phyloP scores from a whole-genome alignment of 2,797 vertebrate species.

The Pangasius larnaudii region DNA sequence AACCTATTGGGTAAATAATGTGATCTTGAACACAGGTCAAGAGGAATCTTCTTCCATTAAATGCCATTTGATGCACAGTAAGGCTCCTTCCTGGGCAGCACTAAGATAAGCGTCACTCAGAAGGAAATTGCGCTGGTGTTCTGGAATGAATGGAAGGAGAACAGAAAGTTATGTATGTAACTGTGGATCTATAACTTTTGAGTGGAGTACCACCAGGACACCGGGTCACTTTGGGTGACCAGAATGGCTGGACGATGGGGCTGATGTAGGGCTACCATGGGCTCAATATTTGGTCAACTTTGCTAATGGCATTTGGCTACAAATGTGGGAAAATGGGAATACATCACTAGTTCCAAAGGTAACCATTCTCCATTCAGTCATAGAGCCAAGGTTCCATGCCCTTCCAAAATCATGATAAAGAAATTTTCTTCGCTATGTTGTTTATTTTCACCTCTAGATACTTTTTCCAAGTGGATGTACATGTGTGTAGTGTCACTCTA shows the following conservation, averaged over 20 bases:
- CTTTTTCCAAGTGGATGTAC: background rate
- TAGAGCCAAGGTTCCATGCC: background rate
- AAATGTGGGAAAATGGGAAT: background rate
- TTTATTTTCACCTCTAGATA: background rate
- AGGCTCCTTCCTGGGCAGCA: background rate
- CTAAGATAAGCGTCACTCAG: background rate
- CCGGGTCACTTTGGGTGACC: background rate
- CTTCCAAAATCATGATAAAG: background rate
- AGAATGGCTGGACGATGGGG: background rate
- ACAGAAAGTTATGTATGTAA: background rate
- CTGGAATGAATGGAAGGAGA: background rate
- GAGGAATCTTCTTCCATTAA: background rate
- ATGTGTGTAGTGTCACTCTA: background rate
- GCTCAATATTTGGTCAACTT: background rate
- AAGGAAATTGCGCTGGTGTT: background rate
- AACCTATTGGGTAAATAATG: no score
- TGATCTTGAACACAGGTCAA: background rate
- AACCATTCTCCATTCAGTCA: background rate
- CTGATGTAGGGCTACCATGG: background rate
- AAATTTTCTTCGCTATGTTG: background rate
- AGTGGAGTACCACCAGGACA: background rate
- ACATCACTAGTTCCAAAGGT: background rate
- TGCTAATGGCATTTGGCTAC: background rate
- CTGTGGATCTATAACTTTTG: background rate
- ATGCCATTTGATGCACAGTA: background rate